Percentiles rank a stretch among this genome's conserved stretches.
These are phyloP conservation scores for Sander vitreus DNA, from an alignment of 2,113 vertebrate genomes.

Conservation along the genomic window DNA sequence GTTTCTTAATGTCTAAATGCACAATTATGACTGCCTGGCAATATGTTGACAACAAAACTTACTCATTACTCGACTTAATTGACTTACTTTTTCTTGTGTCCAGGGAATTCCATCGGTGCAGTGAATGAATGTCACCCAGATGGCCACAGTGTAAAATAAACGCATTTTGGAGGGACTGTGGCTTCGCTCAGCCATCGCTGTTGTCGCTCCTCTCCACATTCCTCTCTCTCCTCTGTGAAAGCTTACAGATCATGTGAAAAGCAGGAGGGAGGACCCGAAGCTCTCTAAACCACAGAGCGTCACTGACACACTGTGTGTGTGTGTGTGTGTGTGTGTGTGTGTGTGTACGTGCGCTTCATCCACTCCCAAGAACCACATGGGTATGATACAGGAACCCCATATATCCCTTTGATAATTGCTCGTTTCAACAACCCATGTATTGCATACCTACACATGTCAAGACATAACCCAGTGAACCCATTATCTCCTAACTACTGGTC, in stretches of 20 bases:
- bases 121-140: constrained; percentile 60
- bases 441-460: neutral
- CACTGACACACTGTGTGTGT: neutral
- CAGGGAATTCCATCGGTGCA: constrained; percentile 70
- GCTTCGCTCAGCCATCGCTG: constrained; percentile 58
- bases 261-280: constrained; percentile 76
- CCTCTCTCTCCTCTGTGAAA: constrained; percentile 51
- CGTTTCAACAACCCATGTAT: neutral
- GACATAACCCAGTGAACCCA: neutral
- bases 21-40: neutral
- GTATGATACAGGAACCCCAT: neutral
- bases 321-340: constrained; percentile 1
- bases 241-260: constrained; percentile 83
- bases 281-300: constrained; percentile 43
- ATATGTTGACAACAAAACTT: neutral
- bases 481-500: neutral
- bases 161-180: constrained; percentile 40
- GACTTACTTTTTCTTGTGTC: constrained; percentile 83
- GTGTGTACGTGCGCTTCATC: neutral
- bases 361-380: neutral
- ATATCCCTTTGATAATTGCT: neutral
- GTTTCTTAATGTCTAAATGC: neutral
- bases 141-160: constrained; percentile 50
- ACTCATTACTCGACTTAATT: neutral
- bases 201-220: constrained; percentile 61